Percentiles rank a stretch among this genome's conserved stretches.
Evolutionary conservation across 2,888 invertebrate species (phyloP).

Genomic region (Callinectes sapidus): DNA sequence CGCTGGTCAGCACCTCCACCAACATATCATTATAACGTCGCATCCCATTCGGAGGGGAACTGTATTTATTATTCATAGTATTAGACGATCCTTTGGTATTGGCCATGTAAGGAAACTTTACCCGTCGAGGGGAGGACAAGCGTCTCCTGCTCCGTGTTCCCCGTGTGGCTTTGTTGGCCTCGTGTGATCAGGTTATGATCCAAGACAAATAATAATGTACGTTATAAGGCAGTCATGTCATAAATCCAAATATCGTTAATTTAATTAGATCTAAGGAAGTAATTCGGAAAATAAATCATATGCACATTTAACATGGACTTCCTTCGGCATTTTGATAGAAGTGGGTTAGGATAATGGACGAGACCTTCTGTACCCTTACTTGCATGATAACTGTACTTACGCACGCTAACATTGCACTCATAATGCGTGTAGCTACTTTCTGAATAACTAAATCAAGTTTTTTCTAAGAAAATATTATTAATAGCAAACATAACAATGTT

Average conservation of each 20-base stretch:
- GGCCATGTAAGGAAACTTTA: neutral
- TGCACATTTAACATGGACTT: neutral
- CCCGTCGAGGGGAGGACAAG: neutral
- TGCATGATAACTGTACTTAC: constrained; percentile 8
- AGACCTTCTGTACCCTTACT: neutral
- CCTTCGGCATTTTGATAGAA: neutral
- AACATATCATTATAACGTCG: constrained; percentile 14
- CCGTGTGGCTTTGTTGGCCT: neutral
- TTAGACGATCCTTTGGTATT: neutral
- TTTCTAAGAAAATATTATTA: neutral
- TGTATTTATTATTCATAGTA: constrained; percentile 15
- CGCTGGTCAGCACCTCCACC: neutral
- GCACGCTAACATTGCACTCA: neutral
- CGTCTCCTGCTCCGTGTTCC: neutral
- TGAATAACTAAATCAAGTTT: neutral
- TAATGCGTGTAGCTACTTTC: neutral
- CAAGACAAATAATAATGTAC: neutral
- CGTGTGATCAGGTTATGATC: neutral
- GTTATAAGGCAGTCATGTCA: neutral
- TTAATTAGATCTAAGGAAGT: neutral
- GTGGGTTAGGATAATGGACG: neutral
- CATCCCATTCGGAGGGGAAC: neutral
- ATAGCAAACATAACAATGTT: neutral
- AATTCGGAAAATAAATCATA: neutral
- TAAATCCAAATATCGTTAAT: neutral